Base-by-base conservation (phyloP, 2,797 vertebrate species). In the Chiropotes sagulatus region DNA sequence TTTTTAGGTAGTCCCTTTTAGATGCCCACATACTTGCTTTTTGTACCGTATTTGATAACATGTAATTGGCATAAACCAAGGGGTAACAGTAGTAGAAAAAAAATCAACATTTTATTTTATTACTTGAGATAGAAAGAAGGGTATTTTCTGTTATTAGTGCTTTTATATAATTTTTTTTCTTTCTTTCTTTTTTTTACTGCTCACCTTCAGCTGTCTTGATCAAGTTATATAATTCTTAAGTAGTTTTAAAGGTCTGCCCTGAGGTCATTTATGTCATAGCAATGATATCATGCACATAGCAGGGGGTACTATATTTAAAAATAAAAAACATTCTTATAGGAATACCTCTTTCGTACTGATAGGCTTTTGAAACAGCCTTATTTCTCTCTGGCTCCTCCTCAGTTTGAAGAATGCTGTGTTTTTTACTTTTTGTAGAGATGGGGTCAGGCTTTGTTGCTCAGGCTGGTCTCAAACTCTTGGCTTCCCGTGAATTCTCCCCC, bases 81-180 rank as follows among this genome's bases (percentile, higher is more conserved):
- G 48, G 39, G 13, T 24, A 33, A 8, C 52, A 58, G 15, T 80
- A 54, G 19, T 96, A 70, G 84, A 50, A 36, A 67, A 86, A 87
- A 84, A 26, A 17, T 30, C 22, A 58, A 52, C 41, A 30, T 90
- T 95, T 95, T 90, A 44, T 88, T 81, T 73, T 83, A 82, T 86
- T 94, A 24, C 39, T 88, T 93, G 73, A 94, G 36, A 86, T 94
- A 64, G 72, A 95, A 95, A 50, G n/a, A 39, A 93, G 84, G 33
- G 3, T 8, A 89, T 79, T 95, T 90, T 86, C 14, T 81, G 41
- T 94, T 82, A 80, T 30, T 88, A 75, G 46, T 58, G 19, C 41
- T 94, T 97, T 72, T 13, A 41, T 96, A 39, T 81, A 88, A 96
- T 93, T 92, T 39, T 17, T 93, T 84, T 22, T 2, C n/a, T 52